phyloP scores from a whole-genome alignment of 2,113 vertebrate genomes.

The Centropristis striata region DNA sequence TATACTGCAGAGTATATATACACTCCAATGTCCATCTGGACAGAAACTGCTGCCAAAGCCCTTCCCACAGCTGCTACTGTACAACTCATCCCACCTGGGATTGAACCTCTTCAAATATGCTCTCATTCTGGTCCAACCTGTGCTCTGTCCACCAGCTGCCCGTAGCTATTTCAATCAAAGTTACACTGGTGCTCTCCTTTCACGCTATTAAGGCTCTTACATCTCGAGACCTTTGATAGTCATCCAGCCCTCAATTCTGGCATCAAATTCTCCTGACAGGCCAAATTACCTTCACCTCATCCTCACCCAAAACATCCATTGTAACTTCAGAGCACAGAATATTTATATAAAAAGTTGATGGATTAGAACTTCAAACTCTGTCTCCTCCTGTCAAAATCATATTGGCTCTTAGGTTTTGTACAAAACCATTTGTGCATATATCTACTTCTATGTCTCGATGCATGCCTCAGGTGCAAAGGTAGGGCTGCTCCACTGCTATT shows the following conservation, averaged over 20 bases:
- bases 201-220: background rate
- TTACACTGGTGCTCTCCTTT: background rate
- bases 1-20: background rate
- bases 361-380: background rate
- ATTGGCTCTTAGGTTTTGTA: too few species aligned
- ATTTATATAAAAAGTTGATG: background rate
- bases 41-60: slow-evolving; percentile 3
- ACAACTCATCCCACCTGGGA: slow-evolving; percentile 1
- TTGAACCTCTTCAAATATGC: background rate
- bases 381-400: background rate
- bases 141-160: background rate
- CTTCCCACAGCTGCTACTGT: background rate
- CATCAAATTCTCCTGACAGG: background rate
- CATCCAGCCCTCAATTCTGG: background rate
- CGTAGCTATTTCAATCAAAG: background rate
- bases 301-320: background rate
- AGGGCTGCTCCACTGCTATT: slow-evolving; percentile 21
- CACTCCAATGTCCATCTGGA: slow-evolving; percentile 16
- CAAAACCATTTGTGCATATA: background rate
- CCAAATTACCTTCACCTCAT: background rate
- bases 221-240: background rate
- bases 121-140: background rate
- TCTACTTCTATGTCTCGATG: background rate
- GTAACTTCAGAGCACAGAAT: background rate
- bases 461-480: slow-evolving; percentile 22